Conservation (phyloP, 2,797 vertebrate species). For the Danionella dracula region DNA sequence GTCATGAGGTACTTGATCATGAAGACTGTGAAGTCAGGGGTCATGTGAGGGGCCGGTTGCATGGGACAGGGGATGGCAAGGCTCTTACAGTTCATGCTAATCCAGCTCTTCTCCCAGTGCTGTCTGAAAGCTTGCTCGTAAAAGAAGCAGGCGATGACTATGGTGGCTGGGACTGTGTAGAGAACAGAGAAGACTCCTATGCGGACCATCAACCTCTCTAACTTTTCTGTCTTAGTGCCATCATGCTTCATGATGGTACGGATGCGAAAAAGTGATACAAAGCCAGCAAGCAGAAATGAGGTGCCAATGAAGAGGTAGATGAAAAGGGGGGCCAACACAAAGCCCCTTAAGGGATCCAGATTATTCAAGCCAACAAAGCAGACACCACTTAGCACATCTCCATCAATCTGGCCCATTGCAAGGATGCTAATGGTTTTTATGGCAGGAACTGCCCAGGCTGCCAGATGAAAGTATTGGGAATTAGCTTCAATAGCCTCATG, state of each 20-base stretch:
- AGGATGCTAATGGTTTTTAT: slow-evolving; percentile 95
- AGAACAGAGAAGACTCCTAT: slow-evolving; percentile 96
- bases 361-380: slow-evolving; percentile 92
- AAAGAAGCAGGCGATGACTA: slow-evolving; percentile 96
- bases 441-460: slow-evolving; percentile 91
- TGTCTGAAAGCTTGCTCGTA: slow-evolving; percentile 95
- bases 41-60: slow-evolving; percentile 82
- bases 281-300: slow-evolving; percentile 91
- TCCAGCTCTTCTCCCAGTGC: slow-evolving; percentile 93
- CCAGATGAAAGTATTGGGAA: slow-evolving; percentile 95
- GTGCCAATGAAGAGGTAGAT: slow-evolving; percentile 96
- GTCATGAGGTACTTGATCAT: slow-evolving; percentile 99
- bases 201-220: slow-evolving; percentile 93
- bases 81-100: slow-evolving; percentile 87
- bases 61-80: slow-evolving; percentile 89
- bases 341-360: slow-evolving; percentile 87
- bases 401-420: slow-evolving; percentile 93
- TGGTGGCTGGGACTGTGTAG: slow-evolving; percentile 93
- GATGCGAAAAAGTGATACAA: slow-evolving; percentile 94
- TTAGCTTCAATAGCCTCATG: slow-evolving; percentile 95
- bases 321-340: slow-evolving; percentile 91
- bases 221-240: slow-evolving; percentile 93
- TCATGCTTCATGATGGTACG: slow-evolving; percentile 98
- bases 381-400: slow-evolving; percentile 88
- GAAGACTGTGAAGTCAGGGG: slow-evolving; percentile 95